Conservation (phyloP, 2,113 vertebrate genomes). For the Pampusana beccarii region DNA sequence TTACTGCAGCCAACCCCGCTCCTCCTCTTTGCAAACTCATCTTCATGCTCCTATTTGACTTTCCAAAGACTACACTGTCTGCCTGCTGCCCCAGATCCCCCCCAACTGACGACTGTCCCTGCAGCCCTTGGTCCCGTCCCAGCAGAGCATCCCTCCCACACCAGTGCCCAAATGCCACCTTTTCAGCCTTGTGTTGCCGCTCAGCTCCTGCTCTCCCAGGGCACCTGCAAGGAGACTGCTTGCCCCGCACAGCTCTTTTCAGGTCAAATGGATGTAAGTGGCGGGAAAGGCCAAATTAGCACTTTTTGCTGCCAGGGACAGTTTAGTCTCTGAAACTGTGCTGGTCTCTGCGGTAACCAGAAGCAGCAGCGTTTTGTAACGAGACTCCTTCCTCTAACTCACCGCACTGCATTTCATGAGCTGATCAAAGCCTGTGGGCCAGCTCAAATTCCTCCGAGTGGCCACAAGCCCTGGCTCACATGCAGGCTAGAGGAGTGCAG, state of each 20-base stretch:
- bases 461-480: fast-evolving
- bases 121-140: background rate
- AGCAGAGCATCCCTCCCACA: background rate
- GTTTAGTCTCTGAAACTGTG: background rate
- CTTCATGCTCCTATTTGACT: background rate
- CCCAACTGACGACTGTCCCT: background rate
- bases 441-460: fast-evolving
- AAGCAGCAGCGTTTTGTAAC: background rate
- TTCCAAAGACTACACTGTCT: background rate
- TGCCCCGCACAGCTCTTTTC: background rate
- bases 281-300: constrained; percentile 23
- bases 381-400: constrained; percentile 20
- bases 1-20: background rate
- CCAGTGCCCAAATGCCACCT: background rate
- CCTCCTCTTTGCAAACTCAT: background rate
- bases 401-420: background rate
- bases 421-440: background rate
- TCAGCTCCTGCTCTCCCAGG: background rate
- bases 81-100: background rate
- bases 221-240: background rate
- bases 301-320: constrained; percentile 15
- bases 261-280: background rate
- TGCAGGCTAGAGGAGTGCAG: background rate
- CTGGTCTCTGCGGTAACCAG: constrained; percentile 28
- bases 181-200: background rate